Percentiles rank a stretch among this genome's conserved stretches.
Evolutionary conservation across 2,113 vertebrate species (phyloP).

Genomic region (Oenanthe oenanthe): DNA sequence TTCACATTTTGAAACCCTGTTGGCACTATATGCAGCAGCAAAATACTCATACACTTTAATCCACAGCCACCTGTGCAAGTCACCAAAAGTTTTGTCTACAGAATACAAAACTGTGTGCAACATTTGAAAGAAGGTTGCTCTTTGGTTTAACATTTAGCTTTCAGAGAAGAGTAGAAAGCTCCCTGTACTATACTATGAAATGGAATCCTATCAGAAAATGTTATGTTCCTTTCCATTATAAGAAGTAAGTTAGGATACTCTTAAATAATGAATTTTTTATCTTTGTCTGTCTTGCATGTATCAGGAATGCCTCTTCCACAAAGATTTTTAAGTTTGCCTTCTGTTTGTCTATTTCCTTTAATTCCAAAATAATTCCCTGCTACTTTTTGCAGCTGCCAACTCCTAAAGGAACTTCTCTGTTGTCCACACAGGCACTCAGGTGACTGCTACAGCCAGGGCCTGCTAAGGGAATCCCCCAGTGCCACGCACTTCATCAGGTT

Average conservation of each 20-base stretch:
- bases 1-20: neutral
- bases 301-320: neutral
- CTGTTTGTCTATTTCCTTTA: neutral
- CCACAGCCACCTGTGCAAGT: neutral
- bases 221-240: neutral
- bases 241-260: neutral
- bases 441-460: neutral
- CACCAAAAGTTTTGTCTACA: neutral
- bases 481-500: neutral
- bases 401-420: neutral
- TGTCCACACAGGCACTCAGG: neutral
- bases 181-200: neutral
- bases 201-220: neutral
- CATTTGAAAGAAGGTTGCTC: neutral
- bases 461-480: neutral
- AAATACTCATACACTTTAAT: neutral
- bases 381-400: neutral
- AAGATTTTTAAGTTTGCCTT: neutral
- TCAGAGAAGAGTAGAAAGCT: neutral
- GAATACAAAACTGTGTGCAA: neutral
- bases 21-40: neutral
- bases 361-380: neutral
- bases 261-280: neutral
- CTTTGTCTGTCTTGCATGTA: neutral
- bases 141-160: neutral